phyloP scores from a whole-genome alignment of 2,797 vertebrate species.

The Sebastes cheni region DNA sequence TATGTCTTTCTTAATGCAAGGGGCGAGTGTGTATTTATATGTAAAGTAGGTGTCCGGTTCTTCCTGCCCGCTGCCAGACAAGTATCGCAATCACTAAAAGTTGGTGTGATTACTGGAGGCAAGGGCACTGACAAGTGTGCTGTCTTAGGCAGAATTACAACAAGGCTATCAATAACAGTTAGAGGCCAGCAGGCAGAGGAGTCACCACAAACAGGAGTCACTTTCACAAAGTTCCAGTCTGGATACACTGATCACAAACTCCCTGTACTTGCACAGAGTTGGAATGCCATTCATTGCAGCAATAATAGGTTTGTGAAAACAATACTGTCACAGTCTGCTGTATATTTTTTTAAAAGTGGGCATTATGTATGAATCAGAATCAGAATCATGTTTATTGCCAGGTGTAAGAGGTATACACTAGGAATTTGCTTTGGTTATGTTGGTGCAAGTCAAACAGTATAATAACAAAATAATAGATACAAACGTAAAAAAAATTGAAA shows the following conservation, averaged over 20 bases:
- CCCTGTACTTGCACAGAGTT: background rate
- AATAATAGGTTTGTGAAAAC: background rate
- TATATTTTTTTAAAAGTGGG: background rate
- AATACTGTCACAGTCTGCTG: background rate
- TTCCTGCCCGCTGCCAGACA: constrained; percentile 37
- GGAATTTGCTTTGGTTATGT: no score
- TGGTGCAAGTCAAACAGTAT: no score
- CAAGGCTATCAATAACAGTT: constrained; percentile 84
- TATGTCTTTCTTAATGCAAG: constrained; percentile 25
- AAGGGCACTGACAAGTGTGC: constrained; percentile 80
- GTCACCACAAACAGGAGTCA: constrained; percentile 66
- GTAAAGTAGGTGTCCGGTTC: constrained; percentile 44
- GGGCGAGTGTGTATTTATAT: constrained; percentile 50
- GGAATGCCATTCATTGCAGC: background rate
- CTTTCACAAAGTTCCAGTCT: constrained; percentile 46
- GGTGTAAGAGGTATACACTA: no score
- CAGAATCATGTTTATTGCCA: no score
- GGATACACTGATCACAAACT: background rate
- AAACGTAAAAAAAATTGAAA: no score
- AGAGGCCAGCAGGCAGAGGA: constrained; percentile 57
- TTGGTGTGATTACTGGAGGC: constrained; percentile 78
- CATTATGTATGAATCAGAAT: background rate
- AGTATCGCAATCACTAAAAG: constrained; percentile 74
- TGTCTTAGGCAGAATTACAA: constrained; percentile 79
- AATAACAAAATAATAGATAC: no score